These are phyloP conservation scores for Philereme transversata DNA, from an alignment of 2,888 invertebrate species.

Conservation along the genomic window DNA sequence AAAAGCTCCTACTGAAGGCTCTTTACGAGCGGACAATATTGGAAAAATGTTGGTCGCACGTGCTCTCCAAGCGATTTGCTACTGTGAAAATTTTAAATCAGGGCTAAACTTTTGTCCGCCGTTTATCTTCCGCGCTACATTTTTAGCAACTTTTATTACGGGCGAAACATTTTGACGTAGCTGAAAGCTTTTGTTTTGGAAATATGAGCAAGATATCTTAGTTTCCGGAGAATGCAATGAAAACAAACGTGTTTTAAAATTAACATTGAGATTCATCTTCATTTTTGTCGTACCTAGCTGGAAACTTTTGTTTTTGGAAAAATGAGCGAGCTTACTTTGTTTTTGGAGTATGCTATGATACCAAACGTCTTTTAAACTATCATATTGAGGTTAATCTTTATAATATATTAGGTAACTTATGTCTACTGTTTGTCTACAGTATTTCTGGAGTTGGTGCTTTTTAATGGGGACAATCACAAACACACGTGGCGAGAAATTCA, in stretches of 20 bases:
- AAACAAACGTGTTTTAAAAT: slow-evolving; percentile 5
- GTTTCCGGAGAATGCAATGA: slow-evolving; percentile 3
- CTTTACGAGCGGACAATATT: slow-evolving; percentile 69
- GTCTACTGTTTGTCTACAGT: slow-evolving; percentile 54
- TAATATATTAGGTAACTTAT: neutral
- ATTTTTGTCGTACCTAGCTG: neutral
- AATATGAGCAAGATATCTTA: neutral
- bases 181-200: slow-evolving; percentile 12
- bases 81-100: slow-evolving; percentile 39
- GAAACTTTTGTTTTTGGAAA: slow-evolving; percentile 11
- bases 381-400: neutral
- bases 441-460: slow-evolving; percentile 64
- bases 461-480: slow-evolving; percentile 50
- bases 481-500: slow-evolving; percentile 84
- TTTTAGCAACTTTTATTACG: slow-evolving; percentile 32
- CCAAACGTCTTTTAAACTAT: neutral
- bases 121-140: slow-evolving; percentile 33
- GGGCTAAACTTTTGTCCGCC: slow-evolving; percentile 33
- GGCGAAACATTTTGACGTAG: slow-evolving; percentile 12
- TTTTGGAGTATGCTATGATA: neutral
- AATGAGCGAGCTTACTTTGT: neutral
- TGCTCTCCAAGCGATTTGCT: slow-evolving; percentile 57
- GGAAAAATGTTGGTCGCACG: slow-evolving; percentile 73
- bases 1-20: slow-evolving; percentile 47
- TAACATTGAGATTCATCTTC: neutral